Evolutionary conservation across 2,888 invertebrate species (phyloP), one percentile per base, ranked within the genome.

Genomic region (Odiellus spinosus): DNA sequence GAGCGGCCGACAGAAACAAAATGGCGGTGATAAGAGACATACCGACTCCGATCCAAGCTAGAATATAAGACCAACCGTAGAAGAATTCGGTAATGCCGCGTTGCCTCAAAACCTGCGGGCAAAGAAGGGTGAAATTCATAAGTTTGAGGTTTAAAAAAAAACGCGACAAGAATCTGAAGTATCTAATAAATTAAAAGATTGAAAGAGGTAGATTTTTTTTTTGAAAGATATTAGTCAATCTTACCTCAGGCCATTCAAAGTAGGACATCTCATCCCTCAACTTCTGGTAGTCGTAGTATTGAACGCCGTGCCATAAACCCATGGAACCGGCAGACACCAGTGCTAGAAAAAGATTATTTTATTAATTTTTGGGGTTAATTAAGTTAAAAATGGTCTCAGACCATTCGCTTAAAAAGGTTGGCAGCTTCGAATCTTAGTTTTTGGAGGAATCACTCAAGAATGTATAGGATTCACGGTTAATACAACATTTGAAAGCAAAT

Each of bases 41-140:
- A 61, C 82, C 87, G 65, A 91, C 87, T 70, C 90, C 90, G 71
- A 87, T 82, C 91, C 91, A 93, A 69, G 90, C 86, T 67, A 88
- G 78, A 75, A 88, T 82, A 75, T 91, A 93, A 62, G 90, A 90
- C 90, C 90, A 93, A 71, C 88, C 90, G 73, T 90, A 91, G 72
- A 57, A 59, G 42, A 58, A 58, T 19, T 54, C 53, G 12, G 56
- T 57, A 6, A 56, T 53, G 11, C 58, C 59, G n/a, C 46, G 40
- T 32, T 54, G 46, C 33, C 55, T 56, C 38, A 60, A 46, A 3
- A 58, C 51, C 59, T 59, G 38, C 3, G 26, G 26, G 26, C 5
- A 38, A 32, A 40, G 11, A 21, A 38, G 33, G 15, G 33, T 17
- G 5, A 4, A 35, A 14, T 2, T 3, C 3, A n/a, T 35, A 35